Evolutionary conservation across 2,113 vertebrate species (phyloP).

Genomic region (Calyptomena viridis): DNA sequence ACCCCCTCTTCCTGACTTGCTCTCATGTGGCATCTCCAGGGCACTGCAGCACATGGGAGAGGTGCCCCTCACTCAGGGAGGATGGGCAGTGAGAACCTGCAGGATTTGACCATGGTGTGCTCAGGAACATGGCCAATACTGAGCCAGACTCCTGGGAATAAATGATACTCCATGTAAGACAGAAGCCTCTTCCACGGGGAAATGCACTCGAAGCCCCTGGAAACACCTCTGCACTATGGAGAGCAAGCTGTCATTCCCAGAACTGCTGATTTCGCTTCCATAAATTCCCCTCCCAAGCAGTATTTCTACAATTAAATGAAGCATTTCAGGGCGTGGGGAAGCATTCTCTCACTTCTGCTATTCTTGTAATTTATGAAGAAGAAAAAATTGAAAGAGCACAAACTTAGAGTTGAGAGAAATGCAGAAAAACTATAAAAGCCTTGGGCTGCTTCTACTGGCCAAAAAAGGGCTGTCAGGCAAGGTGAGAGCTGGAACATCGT

Average conservation of each 20-base stretch:
- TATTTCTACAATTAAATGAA: neutral
- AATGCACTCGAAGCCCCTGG: accelerated
- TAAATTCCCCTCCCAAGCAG: neutral
- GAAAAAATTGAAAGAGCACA: neutral
- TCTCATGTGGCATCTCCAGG: accelerated
- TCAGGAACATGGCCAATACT: neutral
- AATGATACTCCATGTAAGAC: neutral
- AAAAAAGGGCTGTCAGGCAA: neutral
- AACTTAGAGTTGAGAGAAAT: neutral
- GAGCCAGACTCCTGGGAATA: neutral
- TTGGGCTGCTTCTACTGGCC: neutral
- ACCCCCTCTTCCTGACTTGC: neutral
- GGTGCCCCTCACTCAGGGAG: neutral
- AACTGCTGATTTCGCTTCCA: neutral
- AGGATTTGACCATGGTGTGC: accelerated
- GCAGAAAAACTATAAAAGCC: neutral
- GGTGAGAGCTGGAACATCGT: neutral
- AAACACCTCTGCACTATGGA: neutral
- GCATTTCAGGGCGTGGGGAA: neutral
- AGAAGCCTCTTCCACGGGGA: neutral
- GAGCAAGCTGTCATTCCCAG: neutral
- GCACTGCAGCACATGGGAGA: accelerated
- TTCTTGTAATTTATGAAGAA: neutral
- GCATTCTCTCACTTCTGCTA: neutral
- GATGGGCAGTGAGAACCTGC: accelerated